Evolutionary conservation across 2,797 vertebrate genomes (phyloP).

Genomic region (Craterocephalus amniculus): DNA sequence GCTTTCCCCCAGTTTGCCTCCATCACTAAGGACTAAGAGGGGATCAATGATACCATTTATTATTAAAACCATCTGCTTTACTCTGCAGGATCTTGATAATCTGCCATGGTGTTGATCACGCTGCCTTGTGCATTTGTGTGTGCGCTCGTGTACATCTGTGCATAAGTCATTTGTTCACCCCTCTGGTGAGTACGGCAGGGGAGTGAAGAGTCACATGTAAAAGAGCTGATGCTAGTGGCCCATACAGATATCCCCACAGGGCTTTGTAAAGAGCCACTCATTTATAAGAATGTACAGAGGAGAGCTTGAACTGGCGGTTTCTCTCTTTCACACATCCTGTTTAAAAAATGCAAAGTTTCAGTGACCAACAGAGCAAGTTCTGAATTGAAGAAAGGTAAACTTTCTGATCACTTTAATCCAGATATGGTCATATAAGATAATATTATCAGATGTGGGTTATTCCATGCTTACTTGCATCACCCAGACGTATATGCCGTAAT

Average conservation of each 20-base stretch:
- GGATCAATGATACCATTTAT: conserved; percentile 77
- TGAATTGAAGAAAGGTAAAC: not conserved
- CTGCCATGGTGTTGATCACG: conserved; percentile 42
- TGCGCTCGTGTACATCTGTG: not conserved
- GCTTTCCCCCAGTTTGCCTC: conserved; percentile 20
- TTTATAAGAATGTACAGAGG: too few relatives aligned
- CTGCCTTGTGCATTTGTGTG: conserved; percentile 23
- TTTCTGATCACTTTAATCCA: not conserved
- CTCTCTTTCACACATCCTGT: not conserved
- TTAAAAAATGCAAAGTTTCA: not conserved
- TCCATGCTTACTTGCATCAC: too few relatives aligned
- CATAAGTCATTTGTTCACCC: conserved; percentile 71
- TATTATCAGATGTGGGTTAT: too few relatives aligned
- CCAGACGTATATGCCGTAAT: too few relatives aligned
- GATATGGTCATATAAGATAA: not conserved
- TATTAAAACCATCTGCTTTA: conserved; percentile 59
- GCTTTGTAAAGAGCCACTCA: conserved; percentile 13
- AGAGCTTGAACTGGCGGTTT: not conserved
- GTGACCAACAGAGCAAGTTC: not conserved
- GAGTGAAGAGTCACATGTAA: conserved; percentile 75
- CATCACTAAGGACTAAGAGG: conserved; percentile 9
- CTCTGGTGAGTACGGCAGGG: conserved; percentile 65
- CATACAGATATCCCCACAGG: conserved; percentile 32
- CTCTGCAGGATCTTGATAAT: conserved; percentile 64
- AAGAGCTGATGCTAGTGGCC: conserved; percentile 60